phyloP scores from a whole-genome alignment of 2,113 vertebrate genomes.

The Indri indri region DNA sequence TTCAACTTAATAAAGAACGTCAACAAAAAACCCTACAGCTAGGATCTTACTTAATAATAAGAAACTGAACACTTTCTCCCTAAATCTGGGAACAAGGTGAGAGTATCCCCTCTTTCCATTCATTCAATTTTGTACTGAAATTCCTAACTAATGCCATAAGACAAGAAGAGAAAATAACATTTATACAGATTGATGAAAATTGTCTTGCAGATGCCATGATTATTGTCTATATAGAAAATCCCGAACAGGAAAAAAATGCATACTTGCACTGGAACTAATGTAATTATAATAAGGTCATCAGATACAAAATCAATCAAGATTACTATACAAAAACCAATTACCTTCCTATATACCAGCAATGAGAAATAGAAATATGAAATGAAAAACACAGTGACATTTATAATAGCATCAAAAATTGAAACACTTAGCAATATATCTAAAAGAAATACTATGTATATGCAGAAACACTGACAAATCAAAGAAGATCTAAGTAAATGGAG shows the following conservation, averaged over 20 bases:
- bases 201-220: background rate
- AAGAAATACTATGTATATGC: background rate
- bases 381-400: background rate
- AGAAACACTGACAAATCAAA: background rate
- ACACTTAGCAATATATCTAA: background rate
- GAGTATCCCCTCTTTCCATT: no score
- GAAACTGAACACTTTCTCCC: background rate
- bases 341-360: background rate
- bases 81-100: rapidly evolving
- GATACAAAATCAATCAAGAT: background rate
- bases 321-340: background rate
- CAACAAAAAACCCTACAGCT: background rate
- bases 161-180: background rate
- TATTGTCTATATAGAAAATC: background rate
- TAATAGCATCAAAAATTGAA: background rate
- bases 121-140: no score
- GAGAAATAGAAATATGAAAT: background rate
- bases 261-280: background rate
- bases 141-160: background rate
- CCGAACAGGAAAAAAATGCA: background rate
- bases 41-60: background rate
- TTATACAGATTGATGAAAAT: background rate
- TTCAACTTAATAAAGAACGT: background rate
- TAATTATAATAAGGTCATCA: background rate
- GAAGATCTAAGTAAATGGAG: background rate